Evolutionary conservation across 2,888 invertebrate species (phyloP).

Genomic region (Eledone cirrhosa): DNA sequence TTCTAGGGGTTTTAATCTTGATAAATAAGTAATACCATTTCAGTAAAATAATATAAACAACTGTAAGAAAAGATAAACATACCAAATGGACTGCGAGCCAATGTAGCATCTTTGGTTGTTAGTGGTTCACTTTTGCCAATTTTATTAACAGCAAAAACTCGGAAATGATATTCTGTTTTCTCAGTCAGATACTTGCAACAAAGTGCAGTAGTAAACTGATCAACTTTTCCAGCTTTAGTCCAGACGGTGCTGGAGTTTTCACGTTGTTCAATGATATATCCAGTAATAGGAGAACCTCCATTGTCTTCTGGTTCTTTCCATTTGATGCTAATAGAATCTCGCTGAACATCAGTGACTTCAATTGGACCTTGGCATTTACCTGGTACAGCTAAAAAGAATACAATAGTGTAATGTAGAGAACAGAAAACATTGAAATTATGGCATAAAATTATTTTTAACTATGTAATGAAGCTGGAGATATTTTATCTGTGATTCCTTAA

Average conservation of each 20-base stretch:
- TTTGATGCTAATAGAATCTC: slow-evolving; percentile 46
- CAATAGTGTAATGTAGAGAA: not conserved
- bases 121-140: slow-evolving; percentile 82
- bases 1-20: too few relatives aligned
- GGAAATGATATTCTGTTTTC: slow-evolving; percentile 84
- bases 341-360: slow-evolving; percentile 49
- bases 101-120: slow-evolving; percentile 49
- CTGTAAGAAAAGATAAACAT: slow-evolving; percentile 35
- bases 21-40: too few relatives aligned
- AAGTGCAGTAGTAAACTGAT: slow-evolving; percentile 44
- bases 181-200: slow-evolving; percentile 74
- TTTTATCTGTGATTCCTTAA: too few relatives aligned
- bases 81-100: slow-evolving; percentile 60
- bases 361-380: slow-evolving; percentile 55
- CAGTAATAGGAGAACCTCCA: slow-evolving; percentile 82
- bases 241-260: slow-evolving; percentile 67
- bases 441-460: too few relatives aligned
- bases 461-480: too few relatives aligned
- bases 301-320: slow-evolving; percentile 70
- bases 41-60: too few relatives aligned
- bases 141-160: slow-evolving; percentile 85
- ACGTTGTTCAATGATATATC: slow-evolving; percentile 82
- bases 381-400: slow-evolving; percentile 46
- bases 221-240: slow-evolving; percentile 48
- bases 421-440: too few relatives aligned